These are phyloP conservation scores for Drosophila sp. DNA, from an alignment of 1,140 invertebrate species.

Conservation along the genomic window DNA sequence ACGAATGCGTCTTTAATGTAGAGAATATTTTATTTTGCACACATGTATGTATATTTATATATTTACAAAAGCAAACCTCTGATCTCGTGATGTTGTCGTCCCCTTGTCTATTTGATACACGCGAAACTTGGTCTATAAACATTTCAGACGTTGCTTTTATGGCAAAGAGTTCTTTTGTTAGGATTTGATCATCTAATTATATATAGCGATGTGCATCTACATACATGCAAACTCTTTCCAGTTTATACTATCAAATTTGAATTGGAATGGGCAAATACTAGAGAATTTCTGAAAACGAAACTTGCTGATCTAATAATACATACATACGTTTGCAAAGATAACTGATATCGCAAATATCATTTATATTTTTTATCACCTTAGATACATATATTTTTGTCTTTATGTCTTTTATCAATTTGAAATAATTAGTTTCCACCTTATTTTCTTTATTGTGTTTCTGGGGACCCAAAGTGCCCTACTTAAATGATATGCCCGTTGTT, in stretches of 20 bases:
- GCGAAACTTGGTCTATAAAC: slow-evolving; percentile 5
- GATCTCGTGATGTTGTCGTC: slow-evolving; percentile 8
- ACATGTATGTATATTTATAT: neutral
- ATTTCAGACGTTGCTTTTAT: slow-evolving; percentile 5
- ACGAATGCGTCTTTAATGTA: neutral
- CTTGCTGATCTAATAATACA: neutral
- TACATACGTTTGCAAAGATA: neutral
- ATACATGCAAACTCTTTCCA: neutral
- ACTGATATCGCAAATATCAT: neutral
- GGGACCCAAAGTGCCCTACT: neutral
- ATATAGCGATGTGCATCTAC: neutral
- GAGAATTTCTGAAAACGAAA: neutral
- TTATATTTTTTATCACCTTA: neutral
- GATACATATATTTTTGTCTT: neutral
- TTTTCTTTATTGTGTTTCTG: neutral
- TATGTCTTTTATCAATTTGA: neutral
- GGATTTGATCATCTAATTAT: neutral
- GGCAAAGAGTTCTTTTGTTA: neutral
- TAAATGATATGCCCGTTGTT: slow-evolving; percentile 6
- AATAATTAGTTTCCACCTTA: slow-evolving; percentile 1
- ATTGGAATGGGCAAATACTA: neutral
- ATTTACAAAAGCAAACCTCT: slow-evolving; percentile 1
- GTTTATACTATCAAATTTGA: neutral
- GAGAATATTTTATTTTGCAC: neutral
- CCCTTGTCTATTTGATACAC: slow-evolving; percentile 6